Conservation (phyloP, 2,888 invertebrate genomes). For the Nephrotoma appendiculata region DNA sequence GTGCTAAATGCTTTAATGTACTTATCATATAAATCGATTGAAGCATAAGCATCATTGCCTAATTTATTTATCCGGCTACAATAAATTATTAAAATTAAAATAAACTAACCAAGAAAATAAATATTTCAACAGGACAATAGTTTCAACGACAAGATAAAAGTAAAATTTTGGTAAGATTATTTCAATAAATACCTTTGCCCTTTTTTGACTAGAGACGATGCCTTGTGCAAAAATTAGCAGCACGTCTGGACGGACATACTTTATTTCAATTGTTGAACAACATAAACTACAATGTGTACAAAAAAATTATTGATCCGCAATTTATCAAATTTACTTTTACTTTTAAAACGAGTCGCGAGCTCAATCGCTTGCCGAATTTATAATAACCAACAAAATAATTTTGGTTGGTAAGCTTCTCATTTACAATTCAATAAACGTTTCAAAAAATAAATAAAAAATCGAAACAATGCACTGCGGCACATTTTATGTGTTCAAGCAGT, state of each 20-base stretch:
- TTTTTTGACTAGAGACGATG: background rate
- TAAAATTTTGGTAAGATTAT: background rate
- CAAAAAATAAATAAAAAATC: background rate
- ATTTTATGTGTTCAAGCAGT: background rate
- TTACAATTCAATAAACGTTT: background rate
- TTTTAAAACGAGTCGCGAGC: background rate
- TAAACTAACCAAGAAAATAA: background rate
- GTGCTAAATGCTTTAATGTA: too few species aligned
- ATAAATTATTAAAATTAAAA: background rate
- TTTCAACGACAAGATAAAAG: background rate
- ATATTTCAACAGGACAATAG: background rate
- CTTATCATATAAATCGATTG: too few species aligned
- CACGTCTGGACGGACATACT: background rate
- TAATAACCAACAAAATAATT: background rate
- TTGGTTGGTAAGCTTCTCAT: background rate
- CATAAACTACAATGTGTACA: background rate
- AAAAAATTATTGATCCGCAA: background rate
- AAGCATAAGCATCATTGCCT: too few species aligned
- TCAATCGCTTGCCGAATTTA: background rate
- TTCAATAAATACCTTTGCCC: background rate
- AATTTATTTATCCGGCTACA: background rate
- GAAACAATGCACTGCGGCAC: background rate
- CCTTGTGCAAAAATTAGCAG: background rate
- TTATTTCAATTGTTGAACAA: background rate
- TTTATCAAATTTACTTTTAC: background rate